phyloP scores from a whole-genome alignment of 2,797 vertebrate species.

The Anolis apletophallus region DNA sequence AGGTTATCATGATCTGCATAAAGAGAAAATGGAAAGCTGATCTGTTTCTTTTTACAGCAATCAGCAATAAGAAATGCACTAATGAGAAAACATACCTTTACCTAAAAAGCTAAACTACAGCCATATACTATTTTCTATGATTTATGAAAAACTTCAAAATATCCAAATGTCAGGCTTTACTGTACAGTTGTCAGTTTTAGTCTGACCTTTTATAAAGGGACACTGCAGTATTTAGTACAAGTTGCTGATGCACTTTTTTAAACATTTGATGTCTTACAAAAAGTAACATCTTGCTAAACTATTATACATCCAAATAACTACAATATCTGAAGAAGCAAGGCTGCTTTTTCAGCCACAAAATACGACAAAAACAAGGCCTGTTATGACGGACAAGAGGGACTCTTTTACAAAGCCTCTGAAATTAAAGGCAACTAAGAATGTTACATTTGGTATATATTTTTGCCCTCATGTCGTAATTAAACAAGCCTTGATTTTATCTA shows the following conservation, averaged over 20 bases:
- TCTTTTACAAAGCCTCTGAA: conserved; percentile 96
- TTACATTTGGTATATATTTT: conserved; percentile 98
- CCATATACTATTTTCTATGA: conserved; percentile 85
- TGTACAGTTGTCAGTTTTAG: conserved; percentile 82
- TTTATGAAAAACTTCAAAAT: conserved; percentile 87
- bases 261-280: conserved; percentile 99
- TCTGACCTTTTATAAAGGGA: conserved; percentile 95
- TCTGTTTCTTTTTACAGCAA: conserved; percentile 80
- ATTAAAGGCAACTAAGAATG: conserved; percentile 97
- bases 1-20: conserved; percentile 83
- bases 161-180: conserved; percentile 85
- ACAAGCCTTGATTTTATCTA: conserved; percentile 99
- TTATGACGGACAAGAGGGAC: conserved; percentile 97
- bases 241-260: conserved; percentile 93
- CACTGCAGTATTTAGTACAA: conserved; percentile 99
- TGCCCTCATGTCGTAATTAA: conserved; percentile 98
- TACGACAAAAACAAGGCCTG: conserved; percentile 99
- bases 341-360: conserved; percentile 99
- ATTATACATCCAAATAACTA: conserved; percentile 99
- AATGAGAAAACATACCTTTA: conserved; percentile 85
- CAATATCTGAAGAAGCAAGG: conserved; percentile 99
- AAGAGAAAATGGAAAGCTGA: conserved; percentile 84
- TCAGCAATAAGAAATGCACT: conserved; percentile 84
- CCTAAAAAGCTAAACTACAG: conserved; percentile 86
- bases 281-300: conserved; percentile 99